A percentile compares a stretch with the other conserved stretches of the same genome.
phyloP scores from a whole-genome alignment of 2,888 invertebrate genomes.

The Pomacea canaliculata region DNA sequence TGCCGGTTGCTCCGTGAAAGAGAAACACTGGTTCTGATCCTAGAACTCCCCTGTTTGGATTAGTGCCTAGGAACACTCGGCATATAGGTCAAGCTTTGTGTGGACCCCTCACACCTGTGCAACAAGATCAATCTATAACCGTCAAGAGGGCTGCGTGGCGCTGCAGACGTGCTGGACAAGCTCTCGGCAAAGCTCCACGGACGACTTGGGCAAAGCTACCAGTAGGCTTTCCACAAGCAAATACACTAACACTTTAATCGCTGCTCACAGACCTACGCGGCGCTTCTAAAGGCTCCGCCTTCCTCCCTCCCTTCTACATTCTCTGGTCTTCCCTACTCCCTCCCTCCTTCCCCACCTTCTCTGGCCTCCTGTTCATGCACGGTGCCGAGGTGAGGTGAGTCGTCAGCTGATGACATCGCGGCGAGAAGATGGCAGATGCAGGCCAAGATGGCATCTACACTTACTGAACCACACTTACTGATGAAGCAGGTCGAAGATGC shows the following conservation, averaged over 20 bases:
- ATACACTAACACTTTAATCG: conserved; percentile 2
- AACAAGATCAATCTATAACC: background rate
- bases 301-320: too few relatives aligned
- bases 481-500: too few relatives aligned
- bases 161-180: background rate
- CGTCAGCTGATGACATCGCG: too few relatives aligned
- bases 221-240: background rate
- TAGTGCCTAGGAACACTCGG: background rate
- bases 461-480: too few relatives aligned
- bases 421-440: too few relatives aligned
- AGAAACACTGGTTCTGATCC: conserved; percentile 18
- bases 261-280: background rate
- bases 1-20: conserved; percentile 15
- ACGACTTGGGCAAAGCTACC: background rate
- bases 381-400: too few relatives aligned
- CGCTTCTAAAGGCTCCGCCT: background rate
- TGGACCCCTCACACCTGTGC: conserved; percentile 11
- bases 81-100: conserved; percentile 11
- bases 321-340: too few relatives aligned
- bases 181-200: background rate
- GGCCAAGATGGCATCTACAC: too few relatives aligned
- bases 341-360: too few relatives aligned
- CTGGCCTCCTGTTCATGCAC: too few relatives aligned
- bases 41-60: background rate
- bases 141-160: background rate